Evolutionary conservation across 2,797 vertebrate genomes (phyloP).

Genomic region (Pyrrhura leucotis): DNA sequence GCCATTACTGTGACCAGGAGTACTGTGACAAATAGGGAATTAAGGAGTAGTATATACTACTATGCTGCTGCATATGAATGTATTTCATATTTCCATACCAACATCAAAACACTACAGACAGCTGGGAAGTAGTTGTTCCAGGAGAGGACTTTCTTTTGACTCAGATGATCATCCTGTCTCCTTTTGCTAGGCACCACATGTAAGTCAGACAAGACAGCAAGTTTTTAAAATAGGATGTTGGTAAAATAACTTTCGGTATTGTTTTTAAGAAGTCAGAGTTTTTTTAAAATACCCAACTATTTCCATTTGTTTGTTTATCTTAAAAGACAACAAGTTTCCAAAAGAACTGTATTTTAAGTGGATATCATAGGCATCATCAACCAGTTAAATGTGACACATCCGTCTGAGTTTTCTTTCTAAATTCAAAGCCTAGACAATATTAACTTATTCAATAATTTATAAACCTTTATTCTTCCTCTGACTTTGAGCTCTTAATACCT

Average conservation of each 20-base stretch:
- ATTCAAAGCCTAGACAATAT: neutral
- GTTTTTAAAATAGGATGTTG: neutral
- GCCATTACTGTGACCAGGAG: neutral
- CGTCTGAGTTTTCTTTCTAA: neutral
- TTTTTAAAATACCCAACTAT: neutral
- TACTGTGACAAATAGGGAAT: neutral
- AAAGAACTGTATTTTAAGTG: neutral
- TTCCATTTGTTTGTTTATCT: neutral
- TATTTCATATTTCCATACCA: neutral
- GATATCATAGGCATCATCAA: neutral
- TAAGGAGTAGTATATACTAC: neutral
- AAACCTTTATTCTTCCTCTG: neutral
- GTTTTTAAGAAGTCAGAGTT: neutral
- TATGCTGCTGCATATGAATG: neutral
- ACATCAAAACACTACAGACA: neutral
- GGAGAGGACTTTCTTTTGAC: neutral
- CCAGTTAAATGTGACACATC: rapidly evolving
- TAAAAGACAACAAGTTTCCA: neutral
- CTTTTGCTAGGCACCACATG: neutral
- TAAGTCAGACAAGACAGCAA: neutral
- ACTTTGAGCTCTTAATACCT: constrained; percentile 78
- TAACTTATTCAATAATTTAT: neutral
- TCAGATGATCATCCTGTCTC: neutral
- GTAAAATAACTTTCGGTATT: neutral
- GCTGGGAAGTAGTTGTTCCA: neutral